Base-by-base conservation (phyloP, 2,113 vertebrate species). In the Podarcis cretensis region DNA sequence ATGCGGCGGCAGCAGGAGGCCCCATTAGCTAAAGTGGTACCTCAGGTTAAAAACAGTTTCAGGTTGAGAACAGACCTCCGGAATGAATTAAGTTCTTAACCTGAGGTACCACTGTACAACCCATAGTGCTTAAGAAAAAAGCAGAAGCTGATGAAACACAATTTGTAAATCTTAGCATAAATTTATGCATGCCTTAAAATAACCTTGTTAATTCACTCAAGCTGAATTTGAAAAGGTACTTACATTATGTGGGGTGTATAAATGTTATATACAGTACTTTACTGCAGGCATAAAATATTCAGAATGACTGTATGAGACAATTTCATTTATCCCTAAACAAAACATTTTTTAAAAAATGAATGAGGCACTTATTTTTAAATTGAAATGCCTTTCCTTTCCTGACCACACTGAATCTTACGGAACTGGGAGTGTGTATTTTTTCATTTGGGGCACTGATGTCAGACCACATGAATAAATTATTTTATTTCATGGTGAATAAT, bases 401-500 rank as follows among this genome's bases (percentile, higher is more conserved):
- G 94, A 12, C 87, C 78, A 21, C 57, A 80, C 85, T 80, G 65
- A 68, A 85, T 85, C 80, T 90, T 94, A 91, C 92, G 86, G 91
- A 92, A 88, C 78, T 90, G 87, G 90, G 89, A 94, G 91, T 92
- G 71, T 89, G 91, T 91, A 48, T 83, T 94, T 91, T 91, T 94
- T 93, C 82, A 92, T 91, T 89, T 90, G 89, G 90, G 92, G 91
- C 91, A 92, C 89, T 94, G 91, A 95, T 95, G 95, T 94, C 93
- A 94, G 84, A 90, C 89, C 84, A 1, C 91, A 94, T 94, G 93
- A 94, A 96, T 95, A 95, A 96, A 95, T 93, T 85, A 96, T 93
- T 89, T 90, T 87, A 13, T 93, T 93, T 93, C 78, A 81, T 23
- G 81, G 3, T 95, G 83, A 95, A 95, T 94, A 92, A 93, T 95